These are phyloP conservation scores for Unio pictorum DNA, from an alignment of 2,888 invertebrate genomes.

Conservation along the genomic window DNA sequence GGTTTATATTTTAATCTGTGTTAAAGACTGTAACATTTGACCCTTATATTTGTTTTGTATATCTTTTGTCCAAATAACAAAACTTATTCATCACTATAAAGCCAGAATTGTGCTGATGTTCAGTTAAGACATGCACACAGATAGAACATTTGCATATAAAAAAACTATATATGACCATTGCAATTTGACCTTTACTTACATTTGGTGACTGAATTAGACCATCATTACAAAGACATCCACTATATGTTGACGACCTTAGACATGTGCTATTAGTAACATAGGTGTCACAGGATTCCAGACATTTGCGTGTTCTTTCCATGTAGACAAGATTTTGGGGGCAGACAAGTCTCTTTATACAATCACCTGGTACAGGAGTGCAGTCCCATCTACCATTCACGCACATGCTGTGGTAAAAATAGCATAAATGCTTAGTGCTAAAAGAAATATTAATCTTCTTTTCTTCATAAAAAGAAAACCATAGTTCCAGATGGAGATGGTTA, in stretches of 20 bases:
- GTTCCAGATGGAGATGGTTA: no score
- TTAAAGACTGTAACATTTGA: no score
- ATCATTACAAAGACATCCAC: constrained; percentile 26
- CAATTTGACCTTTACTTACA: constrained; percentile 10
- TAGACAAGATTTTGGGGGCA: constrained; percentile 27
- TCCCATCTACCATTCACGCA: constrained; percentile 27
- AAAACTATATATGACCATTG: no score
- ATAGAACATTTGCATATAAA: no score
- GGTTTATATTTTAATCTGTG: no score
- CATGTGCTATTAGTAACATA: constrained; percentile 1
- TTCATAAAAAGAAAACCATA: background rate
- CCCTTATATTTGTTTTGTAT: no score
- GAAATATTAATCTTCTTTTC: no score
- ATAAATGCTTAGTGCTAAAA: no score
- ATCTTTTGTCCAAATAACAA: no score
- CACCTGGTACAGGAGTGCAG: constrained; percentile 12
- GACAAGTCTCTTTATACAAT: constrained; percentile 17
- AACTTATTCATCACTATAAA: no score
- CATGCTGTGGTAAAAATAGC: constrained; percentile 12
- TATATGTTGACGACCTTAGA: background rate
- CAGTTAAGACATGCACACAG: no score
- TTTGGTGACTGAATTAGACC: constrained; percentile 15
- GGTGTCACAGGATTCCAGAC: constrained; percentile 14
- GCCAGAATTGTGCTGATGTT: no score
- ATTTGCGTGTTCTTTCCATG: constrained; percentile 6